Percentiles rank a stretch among this genome's conserved stretches.
Conservation (phyloP, 1,140 invertebrate genomes). For the Mactra quadrangularis region DNA sequence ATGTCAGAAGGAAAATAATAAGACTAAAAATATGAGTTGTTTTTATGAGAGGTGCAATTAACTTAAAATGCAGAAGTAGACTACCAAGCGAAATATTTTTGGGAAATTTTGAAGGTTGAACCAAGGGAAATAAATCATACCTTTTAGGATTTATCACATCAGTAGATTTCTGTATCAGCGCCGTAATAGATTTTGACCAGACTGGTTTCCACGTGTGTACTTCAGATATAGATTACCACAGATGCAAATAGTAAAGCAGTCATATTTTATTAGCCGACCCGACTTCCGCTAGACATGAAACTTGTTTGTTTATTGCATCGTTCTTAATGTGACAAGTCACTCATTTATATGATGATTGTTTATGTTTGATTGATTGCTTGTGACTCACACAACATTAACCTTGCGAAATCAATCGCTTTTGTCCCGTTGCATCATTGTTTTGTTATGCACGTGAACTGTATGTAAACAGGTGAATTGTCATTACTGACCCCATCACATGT, state of each 20-base stretch:
- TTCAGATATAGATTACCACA: background rate
- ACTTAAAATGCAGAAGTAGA: no score
- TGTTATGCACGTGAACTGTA: background rate
- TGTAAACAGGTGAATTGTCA: no score
- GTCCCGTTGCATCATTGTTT: background rate
- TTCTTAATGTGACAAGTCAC: background rate
- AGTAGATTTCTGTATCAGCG: background rate
- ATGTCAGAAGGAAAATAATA: no score
- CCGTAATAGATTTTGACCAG: constrained; percentile 44
- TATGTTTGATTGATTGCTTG: background rate
- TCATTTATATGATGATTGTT: background rate
- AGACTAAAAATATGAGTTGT: no score
- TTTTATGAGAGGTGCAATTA: no score
- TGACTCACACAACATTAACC: background rate
- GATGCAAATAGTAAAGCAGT: background rate
- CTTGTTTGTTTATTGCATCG: background rate
- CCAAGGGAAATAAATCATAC: no score
- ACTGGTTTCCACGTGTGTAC: background rate
- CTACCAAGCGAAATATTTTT: no score
- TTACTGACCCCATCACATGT: background rate
- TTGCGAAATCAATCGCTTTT: background rate
- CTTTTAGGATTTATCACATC: no score
- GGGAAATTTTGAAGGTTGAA: no score
- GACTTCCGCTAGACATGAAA: background rate
- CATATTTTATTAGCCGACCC: background rate